Base-by-base conservation (phyloP, 2,797 vertebrate species). In the Trachurus trachurus region DNA sequence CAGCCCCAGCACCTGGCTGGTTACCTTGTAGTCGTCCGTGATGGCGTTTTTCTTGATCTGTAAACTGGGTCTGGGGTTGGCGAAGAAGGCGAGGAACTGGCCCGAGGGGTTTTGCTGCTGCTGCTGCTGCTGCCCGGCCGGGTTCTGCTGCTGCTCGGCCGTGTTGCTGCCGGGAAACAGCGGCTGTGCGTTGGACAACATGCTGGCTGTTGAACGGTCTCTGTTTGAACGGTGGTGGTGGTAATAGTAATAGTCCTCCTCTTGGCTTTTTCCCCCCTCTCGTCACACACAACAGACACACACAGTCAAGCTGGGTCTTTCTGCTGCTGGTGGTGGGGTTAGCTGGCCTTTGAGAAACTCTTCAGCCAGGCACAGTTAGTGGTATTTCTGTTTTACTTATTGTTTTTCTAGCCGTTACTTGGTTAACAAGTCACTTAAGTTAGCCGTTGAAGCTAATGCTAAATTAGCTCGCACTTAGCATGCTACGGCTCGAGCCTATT, bases 1-100 rank as follows among this genome's bases (percentile, higher is more conserved):
- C 78, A 98, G 93, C 3, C 98, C 98, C 89, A 99, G 88, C 71
- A 99, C 98, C 93, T 98, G 97, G 84, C 91, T 97, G 85, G 98
- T 99, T 87, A 99, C 96, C 95, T 97, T 97, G 96, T 99, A 99
- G 69, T 99, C 97, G 79, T 99, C 98, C n/a, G 97, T 97, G 83
- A 99, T 98, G 88, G 97, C 97, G 84, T 96, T 97, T 86, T 97
- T 98, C 94, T 96, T 98, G 72, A 98, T 97, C 89, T 95, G 96
- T 70, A 97, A 93, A 71, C 83, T 80, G 61, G 95, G 93, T 93
- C 95, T 97, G 69, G 90, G 90, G 64, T 96, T 90, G 86, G 26
- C 26, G 26, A 26, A 26, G 26, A 96, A 95, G 85, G 95, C 93
- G 5, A 94, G 64, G 50, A 93, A 95, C 71, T 95, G 96, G 67